Percentiles rank a stretch among this genome's conserved stretches.
These are phyloP conservation scores for Pantherophis alleghaniensis DNA, from an alignment of 2,797 vertebrate genomes.

Conservation along the genomic window DNA sequence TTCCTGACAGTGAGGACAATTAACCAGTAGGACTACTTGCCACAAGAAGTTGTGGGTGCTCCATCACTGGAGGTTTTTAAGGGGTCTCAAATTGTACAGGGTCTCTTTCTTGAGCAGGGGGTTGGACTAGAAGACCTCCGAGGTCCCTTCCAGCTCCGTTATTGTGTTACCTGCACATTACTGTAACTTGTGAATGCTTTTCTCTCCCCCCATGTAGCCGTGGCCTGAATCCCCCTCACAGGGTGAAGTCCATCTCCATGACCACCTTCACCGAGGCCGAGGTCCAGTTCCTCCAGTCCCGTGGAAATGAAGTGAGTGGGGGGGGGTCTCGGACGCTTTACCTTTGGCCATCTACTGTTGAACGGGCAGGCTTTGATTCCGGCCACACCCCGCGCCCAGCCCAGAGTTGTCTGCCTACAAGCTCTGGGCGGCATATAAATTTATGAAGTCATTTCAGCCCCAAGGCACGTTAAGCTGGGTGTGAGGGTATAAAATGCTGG, in stretches of 20 bases:
- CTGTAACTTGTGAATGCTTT: not conserved
- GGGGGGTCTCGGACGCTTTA: not conserved
- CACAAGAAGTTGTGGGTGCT: too few relatives aligned
- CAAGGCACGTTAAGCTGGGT: not conserved
- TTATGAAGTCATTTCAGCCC: not conserved
- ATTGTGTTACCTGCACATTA: too few relatives aligned
- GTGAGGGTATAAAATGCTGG: not conserved
- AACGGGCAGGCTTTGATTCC: not conserved
- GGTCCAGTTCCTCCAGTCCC: slow-evolving; percentile 89
- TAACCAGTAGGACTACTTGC: too few relatives aligned
- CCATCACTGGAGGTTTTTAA: too few relatives aligned
- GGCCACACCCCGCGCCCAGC: rapidly evolving
- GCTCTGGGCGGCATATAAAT: too few relatives aligned
- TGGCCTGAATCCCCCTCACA: slow-evolving; percentile 91
- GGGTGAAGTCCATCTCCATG: slow-evolving; percentile 96
- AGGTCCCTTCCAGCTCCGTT: too few relatives aligned
- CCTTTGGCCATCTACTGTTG: not conserved
- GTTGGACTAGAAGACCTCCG: too few relatives aligned
- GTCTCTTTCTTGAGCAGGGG: too few relatives aligned
- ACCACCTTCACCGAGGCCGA: slow-evolving; percentile 92
- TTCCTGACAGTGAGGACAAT: too few relatives aligned
- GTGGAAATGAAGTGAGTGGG: slow-evolving; percentile 86
- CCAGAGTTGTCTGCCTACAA: too few relatives aligned
- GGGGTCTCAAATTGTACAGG: too few relatives aligned
- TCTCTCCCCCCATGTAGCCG: slow-evolving; percentile 69